Conservation (phyloP, 2,113 vertebrate genomes). For the Mystacornis crossleyi region DNA sequence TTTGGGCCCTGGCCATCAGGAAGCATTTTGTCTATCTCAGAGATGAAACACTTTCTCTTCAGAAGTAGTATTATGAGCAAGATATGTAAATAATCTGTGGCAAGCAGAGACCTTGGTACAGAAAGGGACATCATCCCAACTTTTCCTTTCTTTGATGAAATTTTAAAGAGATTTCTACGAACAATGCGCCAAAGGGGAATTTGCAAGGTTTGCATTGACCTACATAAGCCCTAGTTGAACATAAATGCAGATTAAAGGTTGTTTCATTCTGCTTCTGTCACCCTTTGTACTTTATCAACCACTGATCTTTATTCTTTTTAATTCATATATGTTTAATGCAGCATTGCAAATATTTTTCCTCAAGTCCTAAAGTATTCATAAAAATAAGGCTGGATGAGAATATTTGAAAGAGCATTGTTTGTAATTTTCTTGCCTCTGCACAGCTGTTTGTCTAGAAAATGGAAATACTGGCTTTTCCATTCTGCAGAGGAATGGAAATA, state of each 20-base stretch:
- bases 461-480: neutral
- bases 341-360: neutral
- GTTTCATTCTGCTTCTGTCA: neutral
- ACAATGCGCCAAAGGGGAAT: neutral
- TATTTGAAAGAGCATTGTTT: neutral
- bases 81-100: conserved; percentile 1
- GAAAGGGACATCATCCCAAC: neutral
- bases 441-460: neutral
- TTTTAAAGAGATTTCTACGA: neutral
- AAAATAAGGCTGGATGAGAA: neutral
- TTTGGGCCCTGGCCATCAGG: conserved; percentile 21
- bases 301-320: neutral
- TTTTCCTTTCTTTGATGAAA: conserved; percentile 1
- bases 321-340: neutral
- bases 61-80: neutral
- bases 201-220: neutral
- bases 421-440: neutral
- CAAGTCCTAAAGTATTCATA: neutral
- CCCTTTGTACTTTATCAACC: neutral
- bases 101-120: neutral
- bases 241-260: neutral
- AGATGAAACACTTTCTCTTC: conserved; percentile 32
- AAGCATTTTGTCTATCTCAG: neutral
- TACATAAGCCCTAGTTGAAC: neutral
- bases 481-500: neutral